A percentile compares a stretch with the other conserved stretches of the same genome.
Conservation (phyloP, 2,113 vertebrate species). For the Cinclus mexicanus region DNA sequence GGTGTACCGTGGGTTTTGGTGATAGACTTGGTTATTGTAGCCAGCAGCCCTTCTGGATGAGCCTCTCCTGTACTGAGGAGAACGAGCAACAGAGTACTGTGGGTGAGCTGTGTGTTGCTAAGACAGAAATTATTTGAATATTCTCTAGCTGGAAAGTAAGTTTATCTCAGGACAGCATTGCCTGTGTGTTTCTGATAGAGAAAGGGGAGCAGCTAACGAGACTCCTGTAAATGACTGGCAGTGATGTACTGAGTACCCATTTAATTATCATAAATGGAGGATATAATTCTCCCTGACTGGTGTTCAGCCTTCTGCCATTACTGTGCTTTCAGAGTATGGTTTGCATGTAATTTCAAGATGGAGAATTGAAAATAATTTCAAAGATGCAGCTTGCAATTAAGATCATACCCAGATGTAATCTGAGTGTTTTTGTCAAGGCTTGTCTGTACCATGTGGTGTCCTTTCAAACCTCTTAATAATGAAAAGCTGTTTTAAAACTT, state of each 20-base stretch:
- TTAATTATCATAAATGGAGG: neutral
- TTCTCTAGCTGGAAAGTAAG: neutral
- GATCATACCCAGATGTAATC: neutral
- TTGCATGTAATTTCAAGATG: neutral
- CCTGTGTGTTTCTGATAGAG: neutral
- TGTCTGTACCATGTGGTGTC: neutral
- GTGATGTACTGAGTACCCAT: neutral
- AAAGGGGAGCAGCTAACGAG: neutral
- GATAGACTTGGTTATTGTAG: neutral
- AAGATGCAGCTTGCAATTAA: neutral
- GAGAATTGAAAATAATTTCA: neutral
- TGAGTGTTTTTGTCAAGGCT: neutral
- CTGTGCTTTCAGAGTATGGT: neutral
- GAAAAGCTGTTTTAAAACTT: neutral
- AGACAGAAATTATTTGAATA: neutral
- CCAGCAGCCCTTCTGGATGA: neutral
- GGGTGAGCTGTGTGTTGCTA: accelerated
- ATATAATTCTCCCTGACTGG: neutral
- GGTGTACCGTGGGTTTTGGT: accelerated
- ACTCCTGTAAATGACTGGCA: neutral
- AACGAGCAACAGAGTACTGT: neutral
- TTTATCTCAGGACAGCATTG: neutral
- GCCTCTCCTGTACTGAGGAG: neutral
- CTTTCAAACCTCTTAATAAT: neutral
- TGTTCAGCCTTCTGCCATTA: neutral